Evolutionary conservation across 2,888 invertebrate species (phyloP), one percentile per base, ranked within the genome.

Genomic region (Lasioglossum morio): DNA sequence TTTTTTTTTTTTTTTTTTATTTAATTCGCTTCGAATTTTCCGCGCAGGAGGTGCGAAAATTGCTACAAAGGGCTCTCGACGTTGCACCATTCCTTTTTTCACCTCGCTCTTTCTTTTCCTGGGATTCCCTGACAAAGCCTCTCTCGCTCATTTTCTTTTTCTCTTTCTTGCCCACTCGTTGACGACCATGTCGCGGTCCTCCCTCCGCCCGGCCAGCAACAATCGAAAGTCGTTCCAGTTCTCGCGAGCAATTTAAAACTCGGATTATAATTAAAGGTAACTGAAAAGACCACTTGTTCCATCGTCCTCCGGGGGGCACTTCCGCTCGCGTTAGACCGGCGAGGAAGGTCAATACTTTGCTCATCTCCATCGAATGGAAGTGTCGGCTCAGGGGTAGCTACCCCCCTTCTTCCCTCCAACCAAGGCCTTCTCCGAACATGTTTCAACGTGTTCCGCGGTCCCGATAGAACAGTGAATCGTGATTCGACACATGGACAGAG

Each of bases 31-130:
- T 78, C 79, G 85, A 85, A 78, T 80, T 88, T 88, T 82, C 82
- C 86, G 77, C 80, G 82, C 85, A 60, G 79, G 48, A 82, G 80
- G 84, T 82, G 86, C 79, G 86, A 88, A 84, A 88, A 86, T 86
- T 86, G 77, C 77, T 82, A 88, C 84, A 88, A 86, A 88, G 82
- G 76, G 82, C 82, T 63, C 85, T 87, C 84, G 70, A 84, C 80
- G 53, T 72, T 30, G 72, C 34, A 43, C 72, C 80, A 60, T 60
- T 81, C 48, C 72, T 60, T n/a, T 23, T 43, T 63, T 48, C 16
- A 2, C 30, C 19, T 19, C 60, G 43, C n/a, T 73, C 48, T 23
- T 37, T 34, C 30, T 66, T 34, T 7, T 66, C 34, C 34, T 14
- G 27, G 60, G 27, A 27, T 60, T 2, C 27, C 27, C 27, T 5